Evolutionary conservation across 2,888 invertebrate species (phyloP), one percentile per base, ranked within the genome.

Genomic region (Coleophora deauratella): DNA sequence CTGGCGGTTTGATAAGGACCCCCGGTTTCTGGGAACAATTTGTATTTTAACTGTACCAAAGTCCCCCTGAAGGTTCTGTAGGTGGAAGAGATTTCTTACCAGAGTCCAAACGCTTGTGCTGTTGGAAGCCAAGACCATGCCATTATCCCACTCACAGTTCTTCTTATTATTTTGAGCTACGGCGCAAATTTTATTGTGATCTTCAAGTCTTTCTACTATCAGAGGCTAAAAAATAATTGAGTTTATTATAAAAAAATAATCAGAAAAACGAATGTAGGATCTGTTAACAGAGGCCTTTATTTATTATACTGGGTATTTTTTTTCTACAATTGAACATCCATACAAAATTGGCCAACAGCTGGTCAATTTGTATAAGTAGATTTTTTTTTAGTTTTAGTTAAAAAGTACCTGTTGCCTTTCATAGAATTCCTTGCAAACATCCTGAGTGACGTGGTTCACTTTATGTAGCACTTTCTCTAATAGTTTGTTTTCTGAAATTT

Each of bases 41-140:
- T n/a, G n/a, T n/a, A n/a, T n/a, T n/a, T n/a, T n/a, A n/a, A n/a
- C n/a, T n/a, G n/a, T n/a, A n/a, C n/a, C n/a, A n/a, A n/a, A n/a
- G n/a, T n/a, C n/a, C n/a, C n/a, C n/a, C n/a, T n/a, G n/a, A n/a
- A n/a, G n/a, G n/a, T n/a, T n/a, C n/a, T n/a, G n/a, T n/a, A n/a
- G n/a, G n/a, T n/a, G 9, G 3, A 31, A 4, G 9, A 31, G 9
- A 31, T 1, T 14, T 43, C 60, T 50, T 49, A 77, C 80, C 60
- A 79, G 46, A 7, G 54, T 52, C 66, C 74, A 78, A 6, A 41
- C 40, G 0, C 65, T 61, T 0, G 64, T 52, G 0, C 59, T 46
- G 44, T 79, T 79, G 7, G 74, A 66, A 1, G 65, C 63, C 1
- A 80, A 57, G 0, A 57, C 68, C 69, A 75, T 70, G 0, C 81